These are phyloP conservation scores for Elephantulus edwardii DNA, from an alignment of 2,113 vertebrate species.

Conservation along the genomic window DNA sequence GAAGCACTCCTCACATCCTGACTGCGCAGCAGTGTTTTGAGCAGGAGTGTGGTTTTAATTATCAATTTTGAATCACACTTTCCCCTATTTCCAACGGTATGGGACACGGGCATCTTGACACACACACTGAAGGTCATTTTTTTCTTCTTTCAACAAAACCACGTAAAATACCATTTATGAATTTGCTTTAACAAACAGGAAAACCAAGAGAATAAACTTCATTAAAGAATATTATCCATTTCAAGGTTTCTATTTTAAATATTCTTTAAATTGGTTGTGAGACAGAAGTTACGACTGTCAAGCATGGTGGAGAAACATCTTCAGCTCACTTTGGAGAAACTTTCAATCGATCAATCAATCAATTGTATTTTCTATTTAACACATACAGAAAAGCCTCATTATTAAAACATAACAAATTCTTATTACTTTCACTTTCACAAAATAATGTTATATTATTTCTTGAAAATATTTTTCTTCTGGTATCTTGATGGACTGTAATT, in stretches of 20 bases:
- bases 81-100: not conserved
- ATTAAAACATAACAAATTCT: not conserved
- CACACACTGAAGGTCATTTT: not conserved
- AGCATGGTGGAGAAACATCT: not conserved
- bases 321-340: not conserved
- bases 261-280: not conserved
- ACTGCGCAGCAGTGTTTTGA: not conserved
- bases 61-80: not conserved
- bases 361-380: not conserved
- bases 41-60: constrained; percentile 23
- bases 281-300: not conserved
- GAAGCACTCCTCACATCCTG: not conserved
- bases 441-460: not conserved
- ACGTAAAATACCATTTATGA: not conserved
- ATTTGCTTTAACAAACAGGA: not conserved
- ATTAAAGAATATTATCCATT: not conserved
- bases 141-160: not conserved
- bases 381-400: not conserved
- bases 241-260: not conserved
- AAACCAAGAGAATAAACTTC: not conserved
- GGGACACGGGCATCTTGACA: not conserved
- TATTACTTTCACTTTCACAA: constrained; percentile 11
- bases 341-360: not conserved
- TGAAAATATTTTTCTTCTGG: not conserved
- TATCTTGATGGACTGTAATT: constrained; percentile 39